Evolutionary conservation across 2,888 invertebrate genomes (phyloP).

Genomic region (Dexiosoma caninum): DNA sequence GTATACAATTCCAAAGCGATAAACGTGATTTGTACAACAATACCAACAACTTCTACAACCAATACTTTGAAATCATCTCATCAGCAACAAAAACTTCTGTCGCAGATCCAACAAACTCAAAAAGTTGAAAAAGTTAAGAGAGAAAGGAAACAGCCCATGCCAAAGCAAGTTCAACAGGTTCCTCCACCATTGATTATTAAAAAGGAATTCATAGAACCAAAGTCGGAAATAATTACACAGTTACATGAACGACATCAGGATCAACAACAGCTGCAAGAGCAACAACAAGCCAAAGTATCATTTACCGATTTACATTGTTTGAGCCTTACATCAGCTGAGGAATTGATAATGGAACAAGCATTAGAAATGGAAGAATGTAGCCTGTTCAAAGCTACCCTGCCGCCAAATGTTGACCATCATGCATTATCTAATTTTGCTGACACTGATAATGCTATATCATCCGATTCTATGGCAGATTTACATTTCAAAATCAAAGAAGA

Average conservation of each 20-base stretch:
- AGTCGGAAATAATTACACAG: conserved; percentile 29
- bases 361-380: conserved; percentile 77
- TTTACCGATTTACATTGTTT: conserved; percentile 74
- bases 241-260: conserved; percentile 17
- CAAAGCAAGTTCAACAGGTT: conserved; percentile 73
- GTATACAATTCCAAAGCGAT: conserved; percentile 66
- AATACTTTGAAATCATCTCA: conserved; percentile 33
- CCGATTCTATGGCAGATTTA: conserved; percentile 70
- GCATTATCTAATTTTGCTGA: conserved; percentile 63
- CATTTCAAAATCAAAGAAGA: conserved; percentile 75
- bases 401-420: conserved; percentile 48
- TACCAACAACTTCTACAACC: conserved; percentile 36
- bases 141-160: conserved; percentile 71
- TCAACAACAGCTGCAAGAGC: conserved; percentile 4
- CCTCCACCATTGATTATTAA: conserved; percentile 61
- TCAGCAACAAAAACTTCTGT: conserved; percentile 29
- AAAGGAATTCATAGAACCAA: conserved; percentile 61
- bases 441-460: conserved; percentile 72
- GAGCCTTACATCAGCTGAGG: conserved; percentile 76
- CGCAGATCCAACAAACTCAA: conserved; percentile 12
- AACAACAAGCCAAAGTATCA: conserved; percentile 67
- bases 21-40: conserved; percentile 64
- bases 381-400: conserved; percentile 68
- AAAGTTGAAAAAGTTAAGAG: conserved; percentile 71
- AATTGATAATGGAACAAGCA: conserved; percentile 77